phyloP scores from a whole-genome alignment of 53 echinoderm and acorn worm genomes.

The Arbacia lixula region DNA sequence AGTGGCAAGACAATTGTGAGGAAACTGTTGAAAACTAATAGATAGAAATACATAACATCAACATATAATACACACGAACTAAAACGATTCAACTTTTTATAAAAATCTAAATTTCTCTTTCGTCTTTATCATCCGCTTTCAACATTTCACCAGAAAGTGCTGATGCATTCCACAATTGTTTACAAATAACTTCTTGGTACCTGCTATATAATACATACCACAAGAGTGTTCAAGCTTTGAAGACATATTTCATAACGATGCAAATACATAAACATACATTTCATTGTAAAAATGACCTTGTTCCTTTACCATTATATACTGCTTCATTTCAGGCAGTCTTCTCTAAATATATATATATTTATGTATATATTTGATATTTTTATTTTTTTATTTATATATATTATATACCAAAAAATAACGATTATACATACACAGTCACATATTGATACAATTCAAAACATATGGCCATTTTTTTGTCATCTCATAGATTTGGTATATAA shows the following conservation, averaged over 20 bases:
- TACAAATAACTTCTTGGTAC: background rate
- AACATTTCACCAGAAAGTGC: too few relatives aligned
- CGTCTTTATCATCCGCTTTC: too few relatives aligned
- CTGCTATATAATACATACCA: background rate
- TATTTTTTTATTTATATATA: slow-evolving; percentile 58
- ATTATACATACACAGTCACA: slow-evolving; percentile 53
- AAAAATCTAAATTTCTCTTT: too few relatives aligned
- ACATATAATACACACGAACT: slow-evolving; percentile 31
- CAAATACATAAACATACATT: background rate
- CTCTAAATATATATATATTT: slow-evolving; percentile 59
- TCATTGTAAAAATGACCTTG: slow-evolving; percentile 9
- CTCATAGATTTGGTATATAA: too few relatives aligned
- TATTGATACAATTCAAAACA: slow-evolving; percentile 24
- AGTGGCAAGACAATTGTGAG: slow-evolving; percentile 24
- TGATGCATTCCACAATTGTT: background rate
- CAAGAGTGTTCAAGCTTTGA: background rate
- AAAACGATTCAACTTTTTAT: too few relatives aligned
- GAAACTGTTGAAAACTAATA: background rate
- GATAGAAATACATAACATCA: slow-evolving; percentile 5
- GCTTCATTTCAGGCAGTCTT: slow-evolving; percentile 5
- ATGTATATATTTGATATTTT: too few relatives aligned
- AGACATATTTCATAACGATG: slow-evolving; percentile 21
- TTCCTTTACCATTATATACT: slow-evolving; percentile 44
- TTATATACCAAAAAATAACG: slow-evolving; percentile 59
- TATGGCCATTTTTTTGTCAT: too few relatives aligned